Conservation (phyloP, 2,113 vertebrate genomes). For the Raja brachyura region DNA sequence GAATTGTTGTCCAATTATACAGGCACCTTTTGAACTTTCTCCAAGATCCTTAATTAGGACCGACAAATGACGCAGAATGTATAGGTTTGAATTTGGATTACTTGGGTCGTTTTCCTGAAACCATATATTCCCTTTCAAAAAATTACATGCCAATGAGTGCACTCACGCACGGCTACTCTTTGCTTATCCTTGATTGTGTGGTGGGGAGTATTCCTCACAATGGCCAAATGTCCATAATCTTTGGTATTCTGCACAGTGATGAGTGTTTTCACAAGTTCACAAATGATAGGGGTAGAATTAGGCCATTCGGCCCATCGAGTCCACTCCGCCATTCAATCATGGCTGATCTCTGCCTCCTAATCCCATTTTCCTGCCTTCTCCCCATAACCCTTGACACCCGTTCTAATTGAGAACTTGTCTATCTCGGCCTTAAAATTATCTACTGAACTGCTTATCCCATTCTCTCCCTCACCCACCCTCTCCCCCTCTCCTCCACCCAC, state of each 20-base stretch:
- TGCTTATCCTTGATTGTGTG: background rate
- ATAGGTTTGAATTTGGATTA: background rate
- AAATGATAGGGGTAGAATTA: no score
- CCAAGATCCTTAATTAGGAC: background rate
- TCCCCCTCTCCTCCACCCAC: no score
- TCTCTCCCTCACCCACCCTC: no score
- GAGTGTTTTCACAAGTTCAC: background rate
- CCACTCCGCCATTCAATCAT: no score
- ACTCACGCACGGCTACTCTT: background rate
- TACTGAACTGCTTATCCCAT: no score
- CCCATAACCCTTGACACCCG: no score
- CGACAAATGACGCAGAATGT: background rate
- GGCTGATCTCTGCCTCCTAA: no score
- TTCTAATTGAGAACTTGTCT: no score
- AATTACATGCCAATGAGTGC: background rate
- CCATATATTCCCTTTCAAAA: background rate
- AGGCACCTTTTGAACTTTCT: background rate
- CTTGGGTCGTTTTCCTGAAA: background rate
- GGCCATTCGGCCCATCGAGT: no score
- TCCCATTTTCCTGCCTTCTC: no score
- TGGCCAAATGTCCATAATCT: no score
- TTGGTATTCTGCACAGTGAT: background rate
- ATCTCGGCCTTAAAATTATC: no score
- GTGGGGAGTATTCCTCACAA: background rate
- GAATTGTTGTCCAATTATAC: background rate